phyloP scores from a whole-genome alignment of 2,113 vertebrate species.

The Oncorhynchus kisutch region DNA sequence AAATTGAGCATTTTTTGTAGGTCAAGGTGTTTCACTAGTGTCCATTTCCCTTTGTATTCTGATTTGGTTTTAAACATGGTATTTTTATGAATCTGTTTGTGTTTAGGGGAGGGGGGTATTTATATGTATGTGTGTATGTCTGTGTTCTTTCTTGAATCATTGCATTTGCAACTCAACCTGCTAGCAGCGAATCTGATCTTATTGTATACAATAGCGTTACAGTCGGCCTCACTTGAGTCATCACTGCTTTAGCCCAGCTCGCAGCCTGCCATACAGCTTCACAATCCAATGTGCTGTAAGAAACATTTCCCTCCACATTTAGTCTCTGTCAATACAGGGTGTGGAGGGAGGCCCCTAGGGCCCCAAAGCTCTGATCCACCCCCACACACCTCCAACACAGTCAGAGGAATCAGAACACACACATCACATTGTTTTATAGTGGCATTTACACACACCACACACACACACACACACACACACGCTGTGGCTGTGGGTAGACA shows the following conservation, averaged over 20 bases:
- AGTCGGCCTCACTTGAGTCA: neutral
- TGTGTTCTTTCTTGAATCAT: no score
- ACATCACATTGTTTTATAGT: constrained; percentile 2
- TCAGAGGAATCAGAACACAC: constrained; percentile 32
- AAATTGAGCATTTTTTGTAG: neutral
- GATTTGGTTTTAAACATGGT: no score
- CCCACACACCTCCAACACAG: constrained; percentile 49
- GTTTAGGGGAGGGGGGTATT: no score
- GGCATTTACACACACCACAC: neutral
- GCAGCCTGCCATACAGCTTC: constrained; percentile 40
- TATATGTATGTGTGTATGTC: no score
- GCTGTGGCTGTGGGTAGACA: no score
- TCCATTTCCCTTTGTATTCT: neutral
- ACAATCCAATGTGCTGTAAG: constrained; percentile 41
- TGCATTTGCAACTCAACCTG: neutral
- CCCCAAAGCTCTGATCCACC: constrained; percentile 59
- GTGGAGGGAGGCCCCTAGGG: constrained; percentile 54
- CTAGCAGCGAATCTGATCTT: neutral
- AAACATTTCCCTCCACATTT: neutral
- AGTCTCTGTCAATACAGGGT: constrained; percentile 41
- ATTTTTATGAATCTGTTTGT: no score
- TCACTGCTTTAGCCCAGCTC: constrained; percentile 18
- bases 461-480: neutral
- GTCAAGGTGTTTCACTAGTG: neutral
- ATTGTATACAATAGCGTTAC: neutral